Conservation (phyloP, 2,113 vertebrate species). For the Hypocryptadius cinnamomeus region DNA sequence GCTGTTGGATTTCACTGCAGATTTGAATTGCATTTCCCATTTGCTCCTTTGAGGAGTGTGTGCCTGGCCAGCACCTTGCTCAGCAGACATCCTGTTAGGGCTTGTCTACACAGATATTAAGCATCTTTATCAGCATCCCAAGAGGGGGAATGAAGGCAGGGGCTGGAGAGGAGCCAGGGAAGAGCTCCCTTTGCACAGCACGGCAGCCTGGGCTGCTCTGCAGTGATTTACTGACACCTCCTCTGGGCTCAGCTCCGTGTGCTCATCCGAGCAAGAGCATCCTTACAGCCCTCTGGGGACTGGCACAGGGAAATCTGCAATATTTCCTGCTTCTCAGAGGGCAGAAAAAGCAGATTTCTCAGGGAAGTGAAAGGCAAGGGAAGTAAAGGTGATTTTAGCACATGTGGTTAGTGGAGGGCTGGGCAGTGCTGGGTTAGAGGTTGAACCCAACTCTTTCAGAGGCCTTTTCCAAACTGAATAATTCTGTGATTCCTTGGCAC, state of each 20-base stretch:
- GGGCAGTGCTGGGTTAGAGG: neutral
- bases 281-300: neutral
- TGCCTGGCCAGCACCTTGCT: neutral
- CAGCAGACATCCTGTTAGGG: neutral
- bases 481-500: neutral
- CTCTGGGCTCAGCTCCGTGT: neutral
- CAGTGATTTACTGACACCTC: neutral
- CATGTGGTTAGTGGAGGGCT: neutral
- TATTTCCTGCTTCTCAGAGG: neutral
- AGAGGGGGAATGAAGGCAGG: neutral
- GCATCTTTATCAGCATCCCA: neutral
- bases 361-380: neutral
- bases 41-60: neutral
- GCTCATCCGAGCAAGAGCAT: neutral
- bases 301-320: neutral
- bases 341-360: neutral
- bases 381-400: neutral
- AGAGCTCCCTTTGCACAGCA: neutral
- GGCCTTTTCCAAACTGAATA: neutral
- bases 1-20: neutral
- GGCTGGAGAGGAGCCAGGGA: neutral
- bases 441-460: rapidly evolving
- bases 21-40: neutral
- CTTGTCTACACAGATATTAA: neutral
- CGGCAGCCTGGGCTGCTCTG: neutral